Evolutionary conservation across 2,113 vertebrate genomes (phyloP).

Genomic region (Capreolus pygargus): DNA sequence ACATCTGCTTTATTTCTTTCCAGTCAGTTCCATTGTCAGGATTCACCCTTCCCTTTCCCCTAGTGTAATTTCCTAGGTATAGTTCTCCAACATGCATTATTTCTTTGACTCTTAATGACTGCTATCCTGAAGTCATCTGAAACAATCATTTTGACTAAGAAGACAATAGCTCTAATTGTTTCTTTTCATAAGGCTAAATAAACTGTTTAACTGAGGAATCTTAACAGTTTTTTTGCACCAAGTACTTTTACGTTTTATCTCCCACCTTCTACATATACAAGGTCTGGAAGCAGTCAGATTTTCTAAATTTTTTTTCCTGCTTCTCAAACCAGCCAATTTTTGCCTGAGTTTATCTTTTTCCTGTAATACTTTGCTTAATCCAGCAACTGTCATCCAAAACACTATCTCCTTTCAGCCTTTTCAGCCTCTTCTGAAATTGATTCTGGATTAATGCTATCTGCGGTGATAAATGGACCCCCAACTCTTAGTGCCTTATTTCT

Average conservation of each 20-base stretch:
- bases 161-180: neutral
- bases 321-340: neutral
- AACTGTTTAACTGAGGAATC: neutral
- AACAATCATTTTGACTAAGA: neutral
- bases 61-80: neutral
- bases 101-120: neutral
- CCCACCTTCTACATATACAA: neutral
- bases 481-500: neutral
- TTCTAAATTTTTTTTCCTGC: neutral
- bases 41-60: neutral
- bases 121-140: neutral
- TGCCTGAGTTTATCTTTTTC: neutral
- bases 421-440: neutral
- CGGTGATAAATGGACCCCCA: neutral
- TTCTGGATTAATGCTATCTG: neutral
- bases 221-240: neutral
- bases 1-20: neutral
- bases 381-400: neutral
- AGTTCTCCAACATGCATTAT: neutral
- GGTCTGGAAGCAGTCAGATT: neutral
- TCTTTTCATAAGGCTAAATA: neutral
- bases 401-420: neutral
- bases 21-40: neutral
- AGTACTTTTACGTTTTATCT: conserved; percentile 12
- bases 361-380: neutral